Evolutionary conservation across 2,888 invertebrate species (phyloP), one percentile per base, ranked within the genome.

Genomic region (Ectobius pallidus): DNA sequence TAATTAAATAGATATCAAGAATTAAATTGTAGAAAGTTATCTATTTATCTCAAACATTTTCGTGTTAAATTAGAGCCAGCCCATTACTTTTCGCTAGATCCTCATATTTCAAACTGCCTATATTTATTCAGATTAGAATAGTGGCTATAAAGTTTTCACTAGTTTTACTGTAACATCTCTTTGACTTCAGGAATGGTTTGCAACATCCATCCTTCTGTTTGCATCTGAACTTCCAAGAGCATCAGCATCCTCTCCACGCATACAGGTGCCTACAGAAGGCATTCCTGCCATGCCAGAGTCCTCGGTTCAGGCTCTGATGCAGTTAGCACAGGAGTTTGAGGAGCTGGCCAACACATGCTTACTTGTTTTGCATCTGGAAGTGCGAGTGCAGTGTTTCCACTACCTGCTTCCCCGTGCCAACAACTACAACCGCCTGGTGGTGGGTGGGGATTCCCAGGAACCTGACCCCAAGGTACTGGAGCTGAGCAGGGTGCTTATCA

Each of bases 351-450:
- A 96, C 80, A 96, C 94, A 70, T 97, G 97, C 80, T 87, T 98
- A 74, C 85, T 99, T 52, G 91, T 98, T 74, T 85, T 98, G 70
- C 97, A 98, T 86, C 86, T 98, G 78, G 98, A 99, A 87, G 89
- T 93, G 74, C 89, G 97, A 73, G 96, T 98, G 55, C 96, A 97
- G 82, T 98, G 97, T 83, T 97, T 98, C 86, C 95, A 95, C 85
- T 96, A 96, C 85, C 86, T 98, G 77, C 87, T 89, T 73, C 89
- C 91, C 3, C 83, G 88, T 49, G 84, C 86, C 25, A 83, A 83
- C 77, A 81, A 77, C 78, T 79, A 80, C 77, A 79, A 81, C 44
- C 81, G 83, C 71, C 76, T 78, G 75, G 73, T 76, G 75, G 81
- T 81, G 30, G 83, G 83, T 62, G 89, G 90, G 78, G 92, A 92